phyloP scores from a whole-genome alignment of 2,113 vertebrate species.

The Hyperoodon ampullatus region DNA sequence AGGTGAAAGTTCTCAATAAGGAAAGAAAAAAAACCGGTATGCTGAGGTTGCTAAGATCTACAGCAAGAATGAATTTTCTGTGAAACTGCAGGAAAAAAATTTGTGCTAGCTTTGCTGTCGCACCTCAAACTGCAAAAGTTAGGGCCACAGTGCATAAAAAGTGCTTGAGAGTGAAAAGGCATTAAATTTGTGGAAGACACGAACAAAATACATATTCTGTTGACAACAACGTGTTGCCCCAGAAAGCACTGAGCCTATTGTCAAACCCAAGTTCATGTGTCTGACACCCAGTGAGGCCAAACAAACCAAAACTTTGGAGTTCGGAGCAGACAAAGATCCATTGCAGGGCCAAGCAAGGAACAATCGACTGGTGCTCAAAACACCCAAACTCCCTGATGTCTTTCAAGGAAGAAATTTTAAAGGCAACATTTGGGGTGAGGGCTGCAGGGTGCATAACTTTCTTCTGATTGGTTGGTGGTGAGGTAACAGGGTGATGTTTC shows the following conservation, averaged over 20 bases:
- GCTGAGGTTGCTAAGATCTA: not conserved
- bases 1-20: not conserved
- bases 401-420: not conserved
- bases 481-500: not conserved
- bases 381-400: not conserved
- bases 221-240: not conserved
- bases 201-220: not conserved
- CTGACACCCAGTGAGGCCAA: not conserved
- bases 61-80: not conserved
- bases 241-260: not conserved
- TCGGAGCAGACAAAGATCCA: not conserved
- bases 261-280: not conserved
- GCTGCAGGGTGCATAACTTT: not conserved
- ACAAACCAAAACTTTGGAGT: not conserved
- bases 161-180: not conserved
- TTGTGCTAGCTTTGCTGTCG: not conserved
- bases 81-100: not conserved
- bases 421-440: not conserved
- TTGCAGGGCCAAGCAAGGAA: not conserved
- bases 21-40: no score
- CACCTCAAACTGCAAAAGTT: not conserved
- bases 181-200: not conserved
- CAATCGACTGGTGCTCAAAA: not conserved
- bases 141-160: not conserved
- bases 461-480: not conserved